Conservation (phyloP, 2,888 invertebrate species). For the Melanostoma mellinum region DNA sequence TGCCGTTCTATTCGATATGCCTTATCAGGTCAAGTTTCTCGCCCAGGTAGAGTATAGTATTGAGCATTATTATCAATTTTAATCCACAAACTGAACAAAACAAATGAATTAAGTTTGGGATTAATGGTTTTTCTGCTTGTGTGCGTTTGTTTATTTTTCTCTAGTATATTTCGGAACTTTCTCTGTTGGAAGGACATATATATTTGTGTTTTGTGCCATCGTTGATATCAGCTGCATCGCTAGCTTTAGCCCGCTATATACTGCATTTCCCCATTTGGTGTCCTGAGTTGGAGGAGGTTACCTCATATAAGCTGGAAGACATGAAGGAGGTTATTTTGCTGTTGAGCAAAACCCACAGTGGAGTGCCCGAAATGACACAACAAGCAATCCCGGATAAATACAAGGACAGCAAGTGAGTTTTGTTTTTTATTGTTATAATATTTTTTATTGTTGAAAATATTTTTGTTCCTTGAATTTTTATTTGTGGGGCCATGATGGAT, state of each 20-base stretch:
- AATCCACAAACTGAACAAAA: background rate
- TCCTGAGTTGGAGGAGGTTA: constrained; percentile 84
- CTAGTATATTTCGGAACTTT: constrained; percentile 92
- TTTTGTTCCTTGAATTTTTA: background rate
- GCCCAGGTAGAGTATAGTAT: constrained; percentile 86
- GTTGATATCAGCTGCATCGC: constrained; percentile 89
- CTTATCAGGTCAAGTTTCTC: constrained; percentile 88
- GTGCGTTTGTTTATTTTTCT: constrained; percentile 75
- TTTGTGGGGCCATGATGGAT: too few relatives aligned
- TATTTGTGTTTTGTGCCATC: constrained; percentile 93
- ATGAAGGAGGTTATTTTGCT: constrained; percentile 87
- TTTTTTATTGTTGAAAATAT: background rate
- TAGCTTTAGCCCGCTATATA: constrained; percentile 91
- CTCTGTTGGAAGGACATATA: constrained; percentile 93
- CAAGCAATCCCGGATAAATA: constrained; percentile 96
- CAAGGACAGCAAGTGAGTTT: constrained; percentile 87
- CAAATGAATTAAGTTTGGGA: constrained; percentile 2
- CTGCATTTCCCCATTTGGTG: constrained; percentile 86
- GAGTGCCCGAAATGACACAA: constrained; percentile 87
- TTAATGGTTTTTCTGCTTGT: constrained; percentile 30
- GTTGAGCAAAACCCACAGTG: constrained; percentile 87
- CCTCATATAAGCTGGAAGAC: constrained; percentile 87
- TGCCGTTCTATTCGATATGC: constrained; percentile 87
- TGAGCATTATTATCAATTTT: constrained; percentile 67
- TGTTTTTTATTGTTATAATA: background rate